A percentile compares a stretch with the other conserved stretches of the same genome.
These are phyloP conservation scores for Rhopalosiphum nymphaeae DNA, from an alignment of 2,888 invertebrate species.

Conservation along the genomic window DNA sequence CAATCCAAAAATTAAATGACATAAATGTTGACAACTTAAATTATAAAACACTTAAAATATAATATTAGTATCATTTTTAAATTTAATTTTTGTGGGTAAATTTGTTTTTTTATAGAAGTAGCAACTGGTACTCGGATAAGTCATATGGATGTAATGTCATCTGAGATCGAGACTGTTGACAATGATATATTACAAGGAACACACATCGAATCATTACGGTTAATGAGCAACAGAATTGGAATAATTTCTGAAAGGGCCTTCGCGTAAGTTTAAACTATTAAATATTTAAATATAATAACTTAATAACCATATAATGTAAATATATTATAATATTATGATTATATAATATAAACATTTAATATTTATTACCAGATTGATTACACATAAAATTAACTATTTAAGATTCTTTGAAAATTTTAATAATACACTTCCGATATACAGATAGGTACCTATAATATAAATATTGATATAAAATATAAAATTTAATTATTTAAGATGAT, in stretches of 20 bases:
- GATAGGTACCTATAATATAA: too few relatives aligned
- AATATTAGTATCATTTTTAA: neutral
- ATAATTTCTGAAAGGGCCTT: slow-evolving; percentile 84
- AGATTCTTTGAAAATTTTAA: neutral
- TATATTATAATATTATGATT: neutral
- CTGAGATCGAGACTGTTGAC: slow-evolving; percentile 83
- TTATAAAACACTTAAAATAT: neutral
- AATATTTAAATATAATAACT: neutral
- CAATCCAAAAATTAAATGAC: neutral
- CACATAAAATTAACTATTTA: neutral
- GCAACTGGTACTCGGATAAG: slow-evolving; percentile 81
- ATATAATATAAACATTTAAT: neutral
- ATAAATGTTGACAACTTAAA: neutral
- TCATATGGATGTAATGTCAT: slow-evolving; percentile 86
- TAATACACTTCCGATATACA: too few relatives aligned
- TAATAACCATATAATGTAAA: neutral
- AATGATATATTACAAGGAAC: slow-evolving; percentile 84
- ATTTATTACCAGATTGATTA: neutral
- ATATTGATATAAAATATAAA: too few relatives aligned
- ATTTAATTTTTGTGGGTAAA: neutral
- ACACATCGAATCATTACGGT: slow-evolving; percentile 82
- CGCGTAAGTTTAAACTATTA: slow-evolving; percentile 74
- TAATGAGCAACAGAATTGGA: slow-evolving; percentile 86
- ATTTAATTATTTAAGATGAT: too few relatives aligned
- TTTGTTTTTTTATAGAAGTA: slow-evolving; percentile 76